Conservation (phyloP, 2,797 vertebrate species). For the Falco berigora region DNA sequence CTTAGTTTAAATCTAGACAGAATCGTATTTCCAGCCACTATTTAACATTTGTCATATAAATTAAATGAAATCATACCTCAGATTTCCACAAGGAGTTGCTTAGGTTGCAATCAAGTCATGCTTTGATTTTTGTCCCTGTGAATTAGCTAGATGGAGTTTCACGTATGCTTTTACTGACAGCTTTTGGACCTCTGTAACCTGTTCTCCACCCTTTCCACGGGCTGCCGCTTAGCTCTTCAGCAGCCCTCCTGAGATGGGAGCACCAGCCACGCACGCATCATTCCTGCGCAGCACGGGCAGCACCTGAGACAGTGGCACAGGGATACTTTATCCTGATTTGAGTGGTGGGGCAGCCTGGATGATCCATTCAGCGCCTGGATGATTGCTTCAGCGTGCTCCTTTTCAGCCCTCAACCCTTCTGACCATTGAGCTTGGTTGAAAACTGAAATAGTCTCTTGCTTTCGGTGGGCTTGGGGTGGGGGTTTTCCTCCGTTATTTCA, state of each 20-base stretch:
- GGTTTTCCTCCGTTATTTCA: neutral
- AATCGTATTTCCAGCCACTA: neutral
- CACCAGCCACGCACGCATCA: rapidly evolving
- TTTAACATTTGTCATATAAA: neutral
- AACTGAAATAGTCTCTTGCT: neutral
- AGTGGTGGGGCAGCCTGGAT: neutral
- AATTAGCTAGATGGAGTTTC: neutral
- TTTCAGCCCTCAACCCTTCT: neutral
- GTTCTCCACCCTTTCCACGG: neutral
- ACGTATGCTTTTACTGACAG: neutral
- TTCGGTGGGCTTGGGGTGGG: neutral
- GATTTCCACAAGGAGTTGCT: neutral
- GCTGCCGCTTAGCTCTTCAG: neutral
- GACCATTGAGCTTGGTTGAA: neutral
- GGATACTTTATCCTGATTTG: neutral
- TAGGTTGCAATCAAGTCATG: neutral
- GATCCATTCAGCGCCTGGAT: neutral
- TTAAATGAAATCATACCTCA: neutral
- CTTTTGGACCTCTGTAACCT: neutral
- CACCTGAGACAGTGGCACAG: neutral
- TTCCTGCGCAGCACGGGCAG: neutral
- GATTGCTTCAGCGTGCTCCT: neutral
- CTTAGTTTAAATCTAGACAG: neutral
- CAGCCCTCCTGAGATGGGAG: neutral
- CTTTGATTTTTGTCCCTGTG: neutral